Conservation (phyloP, 2,113 vertebrate genomes). For the Tyrannus savana region DNA sequence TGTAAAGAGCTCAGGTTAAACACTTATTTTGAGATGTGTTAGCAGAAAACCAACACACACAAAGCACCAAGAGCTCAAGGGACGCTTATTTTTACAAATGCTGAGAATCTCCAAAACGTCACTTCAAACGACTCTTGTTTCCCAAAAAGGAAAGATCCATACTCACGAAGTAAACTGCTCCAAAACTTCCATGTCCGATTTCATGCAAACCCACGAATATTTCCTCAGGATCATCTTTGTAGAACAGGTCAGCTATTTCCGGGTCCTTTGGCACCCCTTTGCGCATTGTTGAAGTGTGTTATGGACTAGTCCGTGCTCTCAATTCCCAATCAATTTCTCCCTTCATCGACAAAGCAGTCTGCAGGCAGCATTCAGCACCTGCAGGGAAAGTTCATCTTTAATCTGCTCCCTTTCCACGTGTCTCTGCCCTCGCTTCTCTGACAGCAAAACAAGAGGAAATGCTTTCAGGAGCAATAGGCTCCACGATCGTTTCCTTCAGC, state of each 20-base stretch:
- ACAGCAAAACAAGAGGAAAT: conserved; percentile 14
- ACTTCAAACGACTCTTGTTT: accelerated
- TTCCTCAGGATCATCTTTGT: conserved; percentile 82
- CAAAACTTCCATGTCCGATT: conserved; percentile 86
- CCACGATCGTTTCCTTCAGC: neutral
- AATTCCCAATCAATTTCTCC: conserved; percentile 27
- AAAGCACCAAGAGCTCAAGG: neutral
- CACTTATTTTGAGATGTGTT: neutral
- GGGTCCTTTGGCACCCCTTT: conserved; percentile 81
- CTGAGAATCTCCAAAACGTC: neutral
- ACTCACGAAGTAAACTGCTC: conserved; percentile 86
- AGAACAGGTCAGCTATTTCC: conserved; percentile 80
- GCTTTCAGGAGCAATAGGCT: neutral
- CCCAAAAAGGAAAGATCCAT: neutral
- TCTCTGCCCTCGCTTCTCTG: neutral
- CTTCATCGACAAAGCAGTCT: conserved; percentile 73
- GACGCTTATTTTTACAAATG: neutral
- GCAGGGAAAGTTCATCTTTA: neutral
- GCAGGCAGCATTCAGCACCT: conserved; percentile 68
- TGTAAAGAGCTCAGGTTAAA: neutral
- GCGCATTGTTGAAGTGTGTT: conserved; percentile 75
- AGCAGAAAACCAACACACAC: neutral
- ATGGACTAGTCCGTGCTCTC: conserved; percentile 27
- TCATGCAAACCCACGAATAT: conserved; percentile 82
- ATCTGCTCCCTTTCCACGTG: neutral